Evolutionary conservation across 2,797 vertebrate species (phyloP), one percentile per base, ranked within the genome.

Genomic region (Alouatta caraya): DNA sequence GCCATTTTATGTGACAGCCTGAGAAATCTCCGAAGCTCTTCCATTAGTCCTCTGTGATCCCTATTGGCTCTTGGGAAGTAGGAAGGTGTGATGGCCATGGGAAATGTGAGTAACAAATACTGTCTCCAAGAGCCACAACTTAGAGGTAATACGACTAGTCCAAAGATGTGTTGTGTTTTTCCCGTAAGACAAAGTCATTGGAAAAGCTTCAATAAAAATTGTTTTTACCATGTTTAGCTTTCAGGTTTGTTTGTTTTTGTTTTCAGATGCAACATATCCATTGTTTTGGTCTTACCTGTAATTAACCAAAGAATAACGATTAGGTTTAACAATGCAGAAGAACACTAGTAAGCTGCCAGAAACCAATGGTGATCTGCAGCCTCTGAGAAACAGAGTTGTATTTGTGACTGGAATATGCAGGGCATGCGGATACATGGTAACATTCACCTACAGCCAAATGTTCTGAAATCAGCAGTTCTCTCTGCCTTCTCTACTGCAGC

Each of bases 91-190:
- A 5, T 50, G 19, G 7, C 26, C 46, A 1, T 28, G 33, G 17
- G 30, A 67, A 19, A 17, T 17, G 61, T 67, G 61, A 8, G 14
- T 30, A 48, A 11, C 14, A 52, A n/a, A 30, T 5, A 14, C n/a
- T 57, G 8, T 17, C 17, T 52, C 21, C 1, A 1, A 52, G 11
- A 5, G 4, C 3, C 11, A 1, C 15, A 73, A 42, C 26, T 39
- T 15, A 22, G 52, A 73, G 22, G 21, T 30, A 7, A 86, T 46
- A 15, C 17, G 82, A 28, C 8, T 37, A 52, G 17, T 52, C 5
- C 46, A 94, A 42, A 28, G 33, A 4, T 73, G 46, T 33, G 2
- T 52, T 59, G 30, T 61, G 33, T 57, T 48, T 8, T 30, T 21
- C 4, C 11, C 24, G 28, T 67, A 57, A 22, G 42, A 59, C 42